Base-by-base conservation (phyloP, 2,113 vertebrate species). In the Phalacrocorax brasilianus region DNA sequence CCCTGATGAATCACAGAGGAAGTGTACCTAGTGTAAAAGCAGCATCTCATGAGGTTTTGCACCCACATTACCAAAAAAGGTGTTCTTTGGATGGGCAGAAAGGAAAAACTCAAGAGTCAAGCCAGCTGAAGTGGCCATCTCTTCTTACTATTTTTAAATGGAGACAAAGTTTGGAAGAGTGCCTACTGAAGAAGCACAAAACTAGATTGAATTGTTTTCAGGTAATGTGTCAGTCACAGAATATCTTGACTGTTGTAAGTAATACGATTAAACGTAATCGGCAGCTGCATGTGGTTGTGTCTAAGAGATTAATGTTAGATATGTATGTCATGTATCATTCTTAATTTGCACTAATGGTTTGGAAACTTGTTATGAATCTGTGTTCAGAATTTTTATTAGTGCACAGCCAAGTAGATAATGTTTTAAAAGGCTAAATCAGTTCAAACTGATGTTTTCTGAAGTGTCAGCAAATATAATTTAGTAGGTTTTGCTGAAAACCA, bases 141-240 rank as follows among this genome's bases (percentile, higher is more conserved):
- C 92, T 98, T 73, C 89, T 97, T 44, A 97, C 97, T 32, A 80
- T 98, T 75, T 97, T 97, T 95, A 97, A 93, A 81, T 98, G 98
- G 98, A 97, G 97, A 68, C 97, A 98, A 67, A 97, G 65, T 52
- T 58, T 98, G 93, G 94, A 97, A 15, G 96, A 98, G 59, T 97
- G 97, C 68, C 95, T 98, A 38, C 97, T 97, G 89, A 98, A 97
- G 96, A 97, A 94, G 58, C 92, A 93, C 38, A 75, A 84, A 79
- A 94, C 72, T 82, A 88, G 38, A 35, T 49, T 96, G 92, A 96
- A 96, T 80, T 97, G 94, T 55, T 97, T 97, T 88, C 98, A 98
- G 98, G 97, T 98, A 96, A 98, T 61, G 78, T 62, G 44, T 73
- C 70, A 84, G 61, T 83, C 50, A 58, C 66, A 92, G 78, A 72